Evolutionary conservation across 2,797 vertebrate genomes (phyloP).

Genomic region (Taenioides sp.): DNA sequence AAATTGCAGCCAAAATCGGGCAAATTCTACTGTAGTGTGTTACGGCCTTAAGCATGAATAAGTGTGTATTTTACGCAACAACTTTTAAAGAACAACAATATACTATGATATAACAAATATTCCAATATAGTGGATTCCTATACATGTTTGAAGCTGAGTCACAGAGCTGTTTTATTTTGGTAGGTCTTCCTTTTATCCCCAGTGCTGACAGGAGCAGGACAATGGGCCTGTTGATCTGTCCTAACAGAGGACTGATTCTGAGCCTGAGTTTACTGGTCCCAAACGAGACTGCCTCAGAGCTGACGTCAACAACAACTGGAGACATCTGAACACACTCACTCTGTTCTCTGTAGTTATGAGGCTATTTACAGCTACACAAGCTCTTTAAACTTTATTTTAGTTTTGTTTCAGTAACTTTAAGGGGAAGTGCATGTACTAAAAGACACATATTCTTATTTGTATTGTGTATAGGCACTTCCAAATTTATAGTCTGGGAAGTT

Average conservation of each 20-base stretch:
- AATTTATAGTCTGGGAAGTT: not conserved
- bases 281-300: constrained; percentile 27
- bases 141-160: constrained; percentile 7
- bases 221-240: constrained; percentile 56
- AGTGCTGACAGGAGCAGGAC: constrained; percentile 35
- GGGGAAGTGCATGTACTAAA: not conserved
- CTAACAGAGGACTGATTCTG: constrained; percentile 55
- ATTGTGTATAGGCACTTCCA: not conserved
- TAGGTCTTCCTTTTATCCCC: constrained; percentile 29
- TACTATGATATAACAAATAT: not conserved
- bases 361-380: not conserved
- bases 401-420: not conserved
- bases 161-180: constrained; percentile 32
- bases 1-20: no score
- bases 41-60: no score
- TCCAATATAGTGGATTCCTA: constrained; percentile 12
- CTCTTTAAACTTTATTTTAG: not conserved
- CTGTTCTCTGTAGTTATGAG: not conserved
- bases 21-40: no score
- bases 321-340: constrained; percentile 6
- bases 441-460: not conserved
- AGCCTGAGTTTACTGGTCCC: constrained; percentile 26
- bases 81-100: no score
- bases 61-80: no score
- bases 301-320: constrained; percentile 40